A percentile compares a stretch with the other conserved stretches of the same genome.
These are phyloP conservation scores for Rallus crepitans DNA, from an alignment of 2,797 vertebrate genomes.

Conservation along the genomic window DNA sequence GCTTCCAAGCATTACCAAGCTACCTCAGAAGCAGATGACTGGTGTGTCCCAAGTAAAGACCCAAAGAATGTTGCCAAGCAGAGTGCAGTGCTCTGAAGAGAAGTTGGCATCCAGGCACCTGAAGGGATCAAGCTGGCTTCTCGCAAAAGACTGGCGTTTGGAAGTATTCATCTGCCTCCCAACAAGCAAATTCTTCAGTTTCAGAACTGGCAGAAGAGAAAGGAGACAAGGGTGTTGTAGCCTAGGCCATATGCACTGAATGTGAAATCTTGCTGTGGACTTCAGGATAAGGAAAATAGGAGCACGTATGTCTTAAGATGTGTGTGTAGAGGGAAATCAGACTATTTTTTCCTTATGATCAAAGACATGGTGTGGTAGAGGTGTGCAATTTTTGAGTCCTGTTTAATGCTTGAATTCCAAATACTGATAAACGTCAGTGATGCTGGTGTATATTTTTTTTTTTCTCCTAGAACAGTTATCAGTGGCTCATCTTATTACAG, in stretches of 20 bases:
- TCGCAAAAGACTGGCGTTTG: conserved; percentile 33
- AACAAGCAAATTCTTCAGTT: neutral
- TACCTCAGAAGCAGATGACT: conserved; percentile 91
- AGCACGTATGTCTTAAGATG: neutral
- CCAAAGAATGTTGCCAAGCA: conserved; percentile 88
- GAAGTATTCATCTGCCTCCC: conserved; percentile 21
- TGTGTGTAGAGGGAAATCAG: neutral
- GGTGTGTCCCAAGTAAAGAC: conserved; percentile 94
- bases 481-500: neutral
- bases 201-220: neutral
- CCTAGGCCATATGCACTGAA: neutral
- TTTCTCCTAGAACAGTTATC: conserved; percentile 29
- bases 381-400: conserved; percentile 35
- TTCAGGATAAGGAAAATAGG: neutral
- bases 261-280: neutral
- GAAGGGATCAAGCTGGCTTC: conserved; percentile 67
- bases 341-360: neutral
- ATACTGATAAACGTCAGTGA: conserved; percentile 3
- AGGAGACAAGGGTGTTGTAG: neutral
- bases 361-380: conserved; percentile 7
- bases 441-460: neutral
- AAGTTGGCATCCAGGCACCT: neutral
- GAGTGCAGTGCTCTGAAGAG: conserved; percentile 75
- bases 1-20: conserved; percentile 92
- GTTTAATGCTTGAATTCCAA: conserved; percentile 50